A percentile compares a stretch with the other conserved stretches of the same genome.
These are phyloP conservation scores for Lasioglossum lativentre DNA, from an alignment of 2,888 invertebrate genomes.

Conservation along the genomic window DNA sequence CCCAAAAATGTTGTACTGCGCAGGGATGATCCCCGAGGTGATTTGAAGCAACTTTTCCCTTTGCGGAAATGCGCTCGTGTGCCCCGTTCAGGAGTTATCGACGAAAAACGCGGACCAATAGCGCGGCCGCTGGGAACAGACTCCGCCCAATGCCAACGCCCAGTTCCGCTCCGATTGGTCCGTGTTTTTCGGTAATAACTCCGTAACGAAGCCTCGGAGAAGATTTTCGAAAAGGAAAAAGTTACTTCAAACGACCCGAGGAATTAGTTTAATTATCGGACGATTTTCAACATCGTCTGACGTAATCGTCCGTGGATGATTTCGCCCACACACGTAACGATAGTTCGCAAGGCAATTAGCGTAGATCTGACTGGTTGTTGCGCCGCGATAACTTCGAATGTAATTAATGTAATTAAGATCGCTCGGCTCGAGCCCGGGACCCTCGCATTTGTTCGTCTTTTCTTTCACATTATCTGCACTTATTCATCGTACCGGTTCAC, in stretches of 20 bases:
- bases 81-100: not conserved
- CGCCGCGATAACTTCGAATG: conserved; percentile 16
- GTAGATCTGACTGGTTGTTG: conserved; percentile 45
- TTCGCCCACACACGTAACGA: conserved; percentile 36
- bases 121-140: too few species aligned
- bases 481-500: conserved; percentile 18
- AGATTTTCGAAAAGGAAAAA: too few species aligned
- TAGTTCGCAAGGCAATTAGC: conserved; percentile 58
- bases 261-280: too few species aligned
- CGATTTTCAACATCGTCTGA: too few species aligned
- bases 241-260: too few species aligned
- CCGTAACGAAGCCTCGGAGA: too few species aligned
- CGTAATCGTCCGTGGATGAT: not conserved
- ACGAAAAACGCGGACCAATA: not conserved
- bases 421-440: not conserved
- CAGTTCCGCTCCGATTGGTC: not conserved
- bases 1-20: too few species aligned
- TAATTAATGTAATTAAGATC: conserved; percentile 62
- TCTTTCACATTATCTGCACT: conserved; percentile 15
- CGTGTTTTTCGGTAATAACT: too few species aligned
- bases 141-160: too few species aligned
- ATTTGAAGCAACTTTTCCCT: not conserved
- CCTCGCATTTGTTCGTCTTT: not conserved
- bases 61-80: too few species aligned
- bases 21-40: not conserved